Conservation (phyloP, 1,140 invertebrate genomes). For the Acyrthosiphon pisum region DNA sequence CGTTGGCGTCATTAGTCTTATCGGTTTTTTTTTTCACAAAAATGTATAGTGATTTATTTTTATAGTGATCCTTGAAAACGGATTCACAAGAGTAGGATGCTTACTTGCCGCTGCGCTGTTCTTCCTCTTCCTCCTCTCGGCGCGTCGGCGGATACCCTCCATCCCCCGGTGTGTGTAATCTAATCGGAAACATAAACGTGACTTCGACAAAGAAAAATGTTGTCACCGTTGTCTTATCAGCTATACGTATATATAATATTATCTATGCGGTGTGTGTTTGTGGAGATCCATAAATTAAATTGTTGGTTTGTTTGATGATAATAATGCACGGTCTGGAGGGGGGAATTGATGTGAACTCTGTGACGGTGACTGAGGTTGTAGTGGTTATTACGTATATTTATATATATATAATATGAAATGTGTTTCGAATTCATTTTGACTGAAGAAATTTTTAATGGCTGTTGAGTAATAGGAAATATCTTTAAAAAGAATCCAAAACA, state of each 20-base stretch:
- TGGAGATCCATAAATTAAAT: conserved; percentile 37
- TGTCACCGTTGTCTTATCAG: conserved; percentile 29
- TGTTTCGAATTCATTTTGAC: background rate
- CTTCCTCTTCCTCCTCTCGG: background rate
- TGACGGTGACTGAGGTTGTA: background rate
- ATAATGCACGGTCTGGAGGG: background rate
- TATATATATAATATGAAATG: background rate
- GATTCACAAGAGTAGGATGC: background rate
- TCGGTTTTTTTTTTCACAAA: conserved; percentile 38
- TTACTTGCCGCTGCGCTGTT: background rate
- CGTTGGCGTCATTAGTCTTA: conserved; percentile 56
- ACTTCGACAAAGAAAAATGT: conserved; percentile 50
- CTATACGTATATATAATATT: conserved; percentile 10
- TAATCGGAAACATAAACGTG: conserved; percentile 49
- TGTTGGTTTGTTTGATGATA: conserved; percentile 22
- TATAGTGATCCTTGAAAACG: conserved; percentile 47
- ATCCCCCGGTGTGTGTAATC: background rate
- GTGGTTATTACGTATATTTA: background rate
- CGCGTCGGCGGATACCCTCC: background rate
- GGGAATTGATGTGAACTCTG: conserved; percentile 13
- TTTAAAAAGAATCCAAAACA: background rate
- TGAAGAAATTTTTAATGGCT: background rate
- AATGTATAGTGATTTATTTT: conserved; percentile 51
- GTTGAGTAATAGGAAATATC: background rate
- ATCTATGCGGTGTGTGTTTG: background rate